phyloP scores from a whole-genome alignment of 30 jellyfish, hydroid and myxozoan species.

The Cassiopea xamachana region DNA sequence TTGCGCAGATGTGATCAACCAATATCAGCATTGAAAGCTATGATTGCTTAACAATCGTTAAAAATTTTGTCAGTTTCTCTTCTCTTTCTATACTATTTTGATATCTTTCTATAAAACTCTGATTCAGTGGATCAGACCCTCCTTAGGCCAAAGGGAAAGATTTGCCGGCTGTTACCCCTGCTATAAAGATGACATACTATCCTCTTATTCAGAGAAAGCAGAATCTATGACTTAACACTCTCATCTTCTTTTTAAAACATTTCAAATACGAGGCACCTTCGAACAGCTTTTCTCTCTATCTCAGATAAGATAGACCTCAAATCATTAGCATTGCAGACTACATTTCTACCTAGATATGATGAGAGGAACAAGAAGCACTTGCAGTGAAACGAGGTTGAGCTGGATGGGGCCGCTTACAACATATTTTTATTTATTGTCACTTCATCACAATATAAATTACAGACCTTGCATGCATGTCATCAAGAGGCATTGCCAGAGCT shows the following conservation, averaged over 20 bases:
- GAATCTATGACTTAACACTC: neutral
- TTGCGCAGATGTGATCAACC: neutral
- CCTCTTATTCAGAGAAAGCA: neutral
- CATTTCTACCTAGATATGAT: neutral
- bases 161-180: neutral
- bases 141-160: neutral
- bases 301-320: neutral
- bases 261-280: neutral
- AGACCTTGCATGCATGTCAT: conserved; percentile 48
- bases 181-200: neutral
- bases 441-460: neutral
- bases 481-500: conserved; percentile 63
- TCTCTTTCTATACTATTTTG: neutral
- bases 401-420: neutral
- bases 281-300: neutral
- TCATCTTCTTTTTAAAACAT: neutral
- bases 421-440: neutral
- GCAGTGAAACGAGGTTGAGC: neutral
- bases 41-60: neutral
- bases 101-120: neutral
- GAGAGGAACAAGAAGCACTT: neutral
- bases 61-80: neutral
- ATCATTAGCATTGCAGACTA: neutral
- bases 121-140: neutral
- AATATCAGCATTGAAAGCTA: neutral